These are phyloP conservation scores for Aspidoscelis tigris DNA, from an alignment of 2,113 vertebrate species.

Conservation along the genomic window DNA sequence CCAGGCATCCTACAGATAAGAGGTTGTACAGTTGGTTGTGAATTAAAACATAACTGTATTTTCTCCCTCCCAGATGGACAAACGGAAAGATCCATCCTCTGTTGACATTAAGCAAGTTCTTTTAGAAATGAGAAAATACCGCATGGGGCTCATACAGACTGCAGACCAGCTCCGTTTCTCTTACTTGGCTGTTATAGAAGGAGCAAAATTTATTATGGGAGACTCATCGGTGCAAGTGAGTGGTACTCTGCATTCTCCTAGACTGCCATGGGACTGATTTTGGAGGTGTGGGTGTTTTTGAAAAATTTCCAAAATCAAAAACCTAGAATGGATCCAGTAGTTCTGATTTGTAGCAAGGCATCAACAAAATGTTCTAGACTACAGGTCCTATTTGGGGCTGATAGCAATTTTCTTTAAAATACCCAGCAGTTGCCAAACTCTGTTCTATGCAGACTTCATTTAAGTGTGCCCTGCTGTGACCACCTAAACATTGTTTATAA, in stretches of 20 bases:
- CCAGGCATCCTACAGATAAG: background rate
- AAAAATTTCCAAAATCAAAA: background rate
- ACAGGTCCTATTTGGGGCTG: no score
- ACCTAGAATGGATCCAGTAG: no score
- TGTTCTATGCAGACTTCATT: background rate
- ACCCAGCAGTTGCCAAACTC: background rate
- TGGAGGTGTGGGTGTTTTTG: background rate
- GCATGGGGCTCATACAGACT: slow-evolving; percentile 98
- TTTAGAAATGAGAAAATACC: slow-evolving; percentile 91
- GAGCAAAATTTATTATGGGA: slow-evolving; percentile 93
- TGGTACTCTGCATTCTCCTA: background rate
- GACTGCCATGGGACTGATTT: background rate
- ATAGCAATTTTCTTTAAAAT: no score
- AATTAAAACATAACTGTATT: background rate
- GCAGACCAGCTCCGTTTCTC: slow-evolving; percentile 97
- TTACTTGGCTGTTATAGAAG: slow-evolving; percentile 94
- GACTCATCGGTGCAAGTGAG: slow-evolving; percentile 89
- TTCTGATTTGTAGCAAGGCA: no score
- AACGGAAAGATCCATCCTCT: slow-evolving; percentile 90
- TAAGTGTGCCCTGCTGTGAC: background rate
- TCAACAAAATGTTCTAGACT: no score
- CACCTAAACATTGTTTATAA: background rate
- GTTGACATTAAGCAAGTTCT: slow-evolving; percentile 92
- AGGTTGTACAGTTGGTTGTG: background rate
- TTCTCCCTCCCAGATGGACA: slow-evolving; percentile 84